Conservation (phyloP, 37 sponge, comb jelly and placozoan genomes). For the Aphrocallistes beatrix region DNA sequence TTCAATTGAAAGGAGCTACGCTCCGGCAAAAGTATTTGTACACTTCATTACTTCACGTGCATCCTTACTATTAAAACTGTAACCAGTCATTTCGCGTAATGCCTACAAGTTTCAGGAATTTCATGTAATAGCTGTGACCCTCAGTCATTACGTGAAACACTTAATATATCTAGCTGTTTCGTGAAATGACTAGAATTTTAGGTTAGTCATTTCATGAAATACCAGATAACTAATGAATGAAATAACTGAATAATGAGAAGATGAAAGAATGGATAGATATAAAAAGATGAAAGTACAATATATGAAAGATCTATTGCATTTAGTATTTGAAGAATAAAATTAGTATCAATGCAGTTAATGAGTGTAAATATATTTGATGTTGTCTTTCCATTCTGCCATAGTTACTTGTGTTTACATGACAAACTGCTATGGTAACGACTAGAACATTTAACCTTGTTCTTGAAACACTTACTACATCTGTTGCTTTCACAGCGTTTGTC, state of each 20-base stretch:
- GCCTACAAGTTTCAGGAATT: not conserved
- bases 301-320: not conserved
- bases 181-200: not conserved
- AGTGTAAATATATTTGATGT: not conserved
- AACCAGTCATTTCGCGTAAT: constrained; percentile 19
- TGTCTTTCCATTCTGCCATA: not conserved
- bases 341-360: not conserved
- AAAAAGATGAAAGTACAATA: no score
- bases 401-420: not conserved
- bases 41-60: no score
- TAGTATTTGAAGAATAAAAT: not conserved
- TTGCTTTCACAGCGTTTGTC: not conserved
- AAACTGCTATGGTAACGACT: constrained; percentile 3
- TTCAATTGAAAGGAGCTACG: no score
- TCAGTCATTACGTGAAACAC: not conserved
- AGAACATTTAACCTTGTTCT: constrained; percentile 6
- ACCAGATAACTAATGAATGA: not conserved
- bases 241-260: no score
- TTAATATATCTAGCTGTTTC: not conserved
- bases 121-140: not conserved
- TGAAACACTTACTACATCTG: constrained; percentile 18
- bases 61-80: no score
- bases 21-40: no score
- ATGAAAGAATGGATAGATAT: no score
- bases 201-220: not conserved